These are phyloP conservation scores for Perca flavescens DNA, from an alignment of 2,113 vertebrate species.

Conservation along the genomic window DNA sequence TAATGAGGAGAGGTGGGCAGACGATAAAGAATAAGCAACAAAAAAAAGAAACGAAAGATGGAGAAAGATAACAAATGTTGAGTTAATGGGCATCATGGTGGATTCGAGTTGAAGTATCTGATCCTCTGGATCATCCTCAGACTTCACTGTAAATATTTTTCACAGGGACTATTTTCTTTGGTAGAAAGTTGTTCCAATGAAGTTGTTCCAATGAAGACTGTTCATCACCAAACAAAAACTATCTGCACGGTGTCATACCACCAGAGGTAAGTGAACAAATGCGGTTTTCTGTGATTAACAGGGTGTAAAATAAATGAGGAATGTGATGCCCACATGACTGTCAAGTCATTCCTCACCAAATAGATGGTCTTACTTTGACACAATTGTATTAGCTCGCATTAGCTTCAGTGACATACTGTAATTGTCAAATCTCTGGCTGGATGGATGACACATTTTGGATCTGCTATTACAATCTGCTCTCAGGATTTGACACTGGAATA, in stretches of 20 bases:
- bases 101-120: neutral
- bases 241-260: neutral
- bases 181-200: neutral
- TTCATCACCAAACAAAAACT: neutral
- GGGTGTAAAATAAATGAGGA: neutral
- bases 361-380: neutral
- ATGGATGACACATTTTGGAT: constrained; percentile 15
- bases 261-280: neutral
- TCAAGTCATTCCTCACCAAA: constrained; percentile 5
- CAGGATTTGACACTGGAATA: neutral
- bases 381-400: constrained; percentile 12
- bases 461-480: constrained; percentile 16
- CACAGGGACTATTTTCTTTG: neutral
- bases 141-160: neutral
- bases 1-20: constrained; percentile 47
- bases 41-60: constrained; percentile 16
- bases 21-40: constrained; percentile 14
- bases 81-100: neutral
- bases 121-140: neutral
- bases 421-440: constrained; percentile 10
- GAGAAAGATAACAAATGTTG: neutral
- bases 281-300: neutral
- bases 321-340: neutral
- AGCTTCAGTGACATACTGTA: neutral
- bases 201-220: neutral